Conservation (phyloP, 1,140 invertebrate genomes). For the Antheraea mylitta region DNA sequence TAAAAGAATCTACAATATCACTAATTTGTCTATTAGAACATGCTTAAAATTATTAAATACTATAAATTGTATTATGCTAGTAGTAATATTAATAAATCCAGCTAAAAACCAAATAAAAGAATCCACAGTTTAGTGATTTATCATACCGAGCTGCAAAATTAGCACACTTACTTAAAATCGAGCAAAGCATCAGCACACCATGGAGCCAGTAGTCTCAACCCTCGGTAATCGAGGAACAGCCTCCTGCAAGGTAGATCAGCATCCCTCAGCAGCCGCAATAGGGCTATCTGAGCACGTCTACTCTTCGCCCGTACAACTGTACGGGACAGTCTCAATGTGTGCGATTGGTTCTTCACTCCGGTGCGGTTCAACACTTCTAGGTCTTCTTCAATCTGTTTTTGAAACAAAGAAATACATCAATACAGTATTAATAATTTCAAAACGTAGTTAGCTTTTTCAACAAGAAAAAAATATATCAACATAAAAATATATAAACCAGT, state of each 20-base stretch:
- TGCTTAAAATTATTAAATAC: no score
- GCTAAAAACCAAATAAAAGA: no score
- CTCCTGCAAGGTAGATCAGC: constrained; percentile 91
- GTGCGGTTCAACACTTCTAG: constrained; percentile 85
- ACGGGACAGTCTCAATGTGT: constrained; percentile 92
- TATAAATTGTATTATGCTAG: no score
- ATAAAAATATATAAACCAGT: no score
- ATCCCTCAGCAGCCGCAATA: constrained; percentile 85
- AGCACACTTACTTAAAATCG: constrained; percentile 76
- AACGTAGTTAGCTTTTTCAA: no score
- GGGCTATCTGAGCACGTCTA: constrained; percentile 83
- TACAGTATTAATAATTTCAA: no score
- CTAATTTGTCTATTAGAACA: no score
- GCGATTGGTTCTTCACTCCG: constrained; percentile 92
- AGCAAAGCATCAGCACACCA: constrained; percentile 90
- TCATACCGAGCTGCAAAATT: no score
- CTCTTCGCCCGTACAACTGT: constrained; percentile 95
- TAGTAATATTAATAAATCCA: no score
- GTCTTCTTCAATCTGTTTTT: constrained; percentile 87
- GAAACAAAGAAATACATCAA: not conserved
- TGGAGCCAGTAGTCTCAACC: constrained; percentile 92
- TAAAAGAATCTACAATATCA: no score
- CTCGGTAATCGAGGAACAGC: constrained; percentile 97
- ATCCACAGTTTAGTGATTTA: no score
- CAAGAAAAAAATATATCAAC: no score